These are phyloP conservation scores for Phoxinus dragarum DNA, from an alignment of 2,797 vertebrate species.

Conservation along the genomic window DNA sequence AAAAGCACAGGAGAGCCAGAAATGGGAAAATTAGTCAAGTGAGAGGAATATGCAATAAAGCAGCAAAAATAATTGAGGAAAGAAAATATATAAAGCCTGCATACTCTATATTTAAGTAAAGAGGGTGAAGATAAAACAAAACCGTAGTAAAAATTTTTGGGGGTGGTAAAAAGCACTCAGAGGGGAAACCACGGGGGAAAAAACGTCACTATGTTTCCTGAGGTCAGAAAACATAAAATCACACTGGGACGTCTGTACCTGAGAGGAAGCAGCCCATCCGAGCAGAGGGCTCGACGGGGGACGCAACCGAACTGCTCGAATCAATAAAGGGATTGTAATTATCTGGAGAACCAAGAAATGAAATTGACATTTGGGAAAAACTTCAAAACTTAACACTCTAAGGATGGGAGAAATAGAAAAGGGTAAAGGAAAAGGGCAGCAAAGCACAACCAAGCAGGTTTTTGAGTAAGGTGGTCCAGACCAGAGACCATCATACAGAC, in stretches of 20 bases:
- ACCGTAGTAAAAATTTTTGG: background rate
- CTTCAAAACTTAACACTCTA: conserved; percentile 47
- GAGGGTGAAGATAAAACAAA: background rate
- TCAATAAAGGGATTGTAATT: conserved; percentile 80
- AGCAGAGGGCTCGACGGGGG: conserved; percentile 73
- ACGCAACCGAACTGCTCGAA: conserved; percentile 75
- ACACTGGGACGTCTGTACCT: conserved; percentile 76
- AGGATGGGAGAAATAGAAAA: background rate
- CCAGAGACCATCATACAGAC: background rate
- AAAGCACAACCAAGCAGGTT: conserved; percentile 43
- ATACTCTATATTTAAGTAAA: conserved; percentile 4
- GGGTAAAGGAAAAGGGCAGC: conserved; percentile 34
- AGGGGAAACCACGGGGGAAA: conserved; percentile 8
- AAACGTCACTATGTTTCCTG: conserved; percentile 53
- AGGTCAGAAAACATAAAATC: conserved; percentile 51
- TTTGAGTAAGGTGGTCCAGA: conserved; percentile 34
- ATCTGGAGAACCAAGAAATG: conserved; percentile 78
- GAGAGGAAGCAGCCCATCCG: conserved; percentile 71
- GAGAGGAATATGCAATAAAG: conserved; percentile 69
- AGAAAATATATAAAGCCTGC: background rate
- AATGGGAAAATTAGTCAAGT: conserved; percentile 32
- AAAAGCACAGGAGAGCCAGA: conserved; percentile 70
- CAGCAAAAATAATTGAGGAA: conserved; percentile 27
- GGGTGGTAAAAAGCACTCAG: background rate
- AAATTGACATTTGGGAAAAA: conserved; percentile 65